Conservation (phyloP, 2,888 invertebrate species). For the Alitta virens region DNA sequence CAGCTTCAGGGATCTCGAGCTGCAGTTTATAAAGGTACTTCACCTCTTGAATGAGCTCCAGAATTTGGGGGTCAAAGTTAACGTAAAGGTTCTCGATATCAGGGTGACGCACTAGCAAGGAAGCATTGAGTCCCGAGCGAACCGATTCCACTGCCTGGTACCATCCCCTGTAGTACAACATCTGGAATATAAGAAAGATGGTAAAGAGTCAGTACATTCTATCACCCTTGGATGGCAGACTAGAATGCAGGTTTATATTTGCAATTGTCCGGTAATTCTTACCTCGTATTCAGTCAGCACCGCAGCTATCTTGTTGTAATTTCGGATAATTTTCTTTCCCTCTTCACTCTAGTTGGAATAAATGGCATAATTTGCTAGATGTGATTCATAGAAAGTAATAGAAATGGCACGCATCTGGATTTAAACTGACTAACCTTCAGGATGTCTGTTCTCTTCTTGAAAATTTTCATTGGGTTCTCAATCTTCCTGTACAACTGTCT, state of each 20-base stretch:
- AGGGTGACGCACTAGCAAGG: slow-evolving; percentile 63
- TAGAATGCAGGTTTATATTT: no score
- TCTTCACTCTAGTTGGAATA: slow-evolving; percentile 36
- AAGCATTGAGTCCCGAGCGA: slow-evolving; percentile 50
- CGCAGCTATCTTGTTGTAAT: slow-evolving; percentile 58
- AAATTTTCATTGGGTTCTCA: slow-evolving; percentile 72
- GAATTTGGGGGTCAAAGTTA: slow-evolving; percentile 57
- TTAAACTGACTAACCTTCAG: slow-evolving; percentile 37
- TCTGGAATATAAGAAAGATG: slow-evolving; percentile 31
- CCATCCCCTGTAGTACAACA: slow-evolving; percentile 57
- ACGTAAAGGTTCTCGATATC: slow-evolving; percentile 51
- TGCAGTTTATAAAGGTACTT: slow-evolving; percentile 54
- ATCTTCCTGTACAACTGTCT: slow-evolving; percentile 78
- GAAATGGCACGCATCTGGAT: no score
- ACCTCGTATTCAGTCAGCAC: slow-evolving; percentile 57
- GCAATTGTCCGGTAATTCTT: no score
- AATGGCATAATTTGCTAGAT: not conserved
- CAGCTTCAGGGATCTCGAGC: slow-evolving; percentile 54
- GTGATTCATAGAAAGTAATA: not conserved
- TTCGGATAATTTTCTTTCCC: slow-evolving; percentile 54
- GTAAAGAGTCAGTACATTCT: not conserved
- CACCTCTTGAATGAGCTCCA: slow-evolving; percentile 56
- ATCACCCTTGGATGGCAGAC: no score
- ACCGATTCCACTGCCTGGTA: slow-evolving; percentile 52
- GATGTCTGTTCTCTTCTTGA: slow-evolving; percentile 54